Base-by-base conservation (phyloP, 2,797 vertebrate species). In the Sebastes trivittatus region DNA sequence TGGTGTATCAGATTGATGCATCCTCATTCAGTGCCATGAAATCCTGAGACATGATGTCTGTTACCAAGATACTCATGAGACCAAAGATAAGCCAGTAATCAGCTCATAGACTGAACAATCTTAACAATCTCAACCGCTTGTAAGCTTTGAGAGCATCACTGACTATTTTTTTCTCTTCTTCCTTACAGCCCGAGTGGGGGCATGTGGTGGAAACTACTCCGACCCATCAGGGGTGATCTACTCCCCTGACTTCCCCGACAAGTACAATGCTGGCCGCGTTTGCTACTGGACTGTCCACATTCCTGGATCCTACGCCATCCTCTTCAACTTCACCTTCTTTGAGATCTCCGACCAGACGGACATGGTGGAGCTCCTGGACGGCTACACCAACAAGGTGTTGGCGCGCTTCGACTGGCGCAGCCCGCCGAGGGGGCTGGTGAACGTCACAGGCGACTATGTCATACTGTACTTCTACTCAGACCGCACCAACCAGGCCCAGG, bases 401-500 rank as follows among this genome's bases (percentile, higher is more conserved):
- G 97, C 94, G 2, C 96, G 98, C 16, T 98, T 98, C 22, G 96
- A 95, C 29, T 97, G 98, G 81, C 96, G 97, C 75, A 97, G 95
- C 89, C 95, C 92, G 0, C 98, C 98, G 0, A 94, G 96, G 27
- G 91, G 94, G 59, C 90, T 96, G 62, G 92, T 99, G 14, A 99
- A 98, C 84, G 23, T 99, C 94, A 98, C 97, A 0, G 83, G 95
- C 18, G 97, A 98, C 92, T 98, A 97, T 46, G 96, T 98, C 59
- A 98, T 99, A 56, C 88, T 99, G 49, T 99, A 99, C 94, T 99
- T 99, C 92, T 99, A 96, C 95, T 99, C 98, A 0, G 98, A 99
- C 89, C 96, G 97, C 52, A 96, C 97, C 86, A 98, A 98, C 92
- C 97, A 98, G 85, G 97, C 97, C 52, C 97, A 98, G 70, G 98